phyloP scores from a whole-genome alignment of 2,797 vertebrate species.

The Mico argentatus region DNA sequence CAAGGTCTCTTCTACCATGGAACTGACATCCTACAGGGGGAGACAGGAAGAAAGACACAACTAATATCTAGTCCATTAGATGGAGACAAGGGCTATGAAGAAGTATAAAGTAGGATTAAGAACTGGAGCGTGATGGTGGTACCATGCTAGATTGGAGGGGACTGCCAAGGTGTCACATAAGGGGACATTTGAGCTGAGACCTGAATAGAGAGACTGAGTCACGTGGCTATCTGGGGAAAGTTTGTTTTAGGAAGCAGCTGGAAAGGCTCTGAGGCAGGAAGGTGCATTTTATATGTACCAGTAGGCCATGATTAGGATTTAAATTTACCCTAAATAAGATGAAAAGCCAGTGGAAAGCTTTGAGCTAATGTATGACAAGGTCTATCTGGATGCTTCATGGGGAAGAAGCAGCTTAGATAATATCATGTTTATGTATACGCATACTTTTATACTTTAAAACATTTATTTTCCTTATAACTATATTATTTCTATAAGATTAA shows the following conservation, averaged over 20 bases:
- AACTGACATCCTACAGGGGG: not conserved
- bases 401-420: not conserved
- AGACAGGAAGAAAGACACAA: not conserved
- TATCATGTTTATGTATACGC: not conserved
- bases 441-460: not conserved
- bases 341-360: not conserved
- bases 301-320: not conserved
- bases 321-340: not conserved
- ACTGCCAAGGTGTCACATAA: not conserved
- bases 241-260: not conserved
- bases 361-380: not conserved
- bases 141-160: not conserved
- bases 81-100: not conserved
- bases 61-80: not conserved
- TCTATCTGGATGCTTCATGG: not conserved
- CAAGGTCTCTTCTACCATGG: not conserved
- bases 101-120: not conserved
- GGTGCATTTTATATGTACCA: not conserved
- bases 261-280: conserved; percentile 14
- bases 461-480: conserved; percentile 28
- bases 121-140: not conserved
- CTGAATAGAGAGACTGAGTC: not conserved
- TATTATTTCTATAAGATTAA: not conserved
- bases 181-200: not conserved
- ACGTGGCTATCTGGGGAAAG: not conserved